phyloP scores from a whole-genome alignment of 2,113 vertebrate genomes.

The Scophthalmus maximus region DNA sequence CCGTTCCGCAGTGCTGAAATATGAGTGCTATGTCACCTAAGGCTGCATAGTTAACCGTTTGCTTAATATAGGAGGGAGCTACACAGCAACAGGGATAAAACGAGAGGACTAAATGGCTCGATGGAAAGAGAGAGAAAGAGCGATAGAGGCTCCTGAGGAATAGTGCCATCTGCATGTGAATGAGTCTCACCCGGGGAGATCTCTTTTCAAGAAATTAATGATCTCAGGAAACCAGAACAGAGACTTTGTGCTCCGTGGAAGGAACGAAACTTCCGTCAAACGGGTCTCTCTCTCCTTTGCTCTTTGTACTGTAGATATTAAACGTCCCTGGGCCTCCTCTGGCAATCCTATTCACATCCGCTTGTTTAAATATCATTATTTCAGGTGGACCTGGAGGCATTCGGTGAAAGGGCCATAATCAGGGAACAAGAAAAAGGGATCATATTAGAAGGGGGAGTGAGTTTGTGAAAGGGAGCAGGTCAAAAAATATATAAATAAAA shows the following conservation, averaged over 20 bases:
- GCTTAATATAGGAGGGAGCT: constrained; percentile 73
- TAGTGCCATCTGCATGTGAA: constrained; percentile 82
- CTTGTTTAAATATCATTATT: constrained; percentile 79
- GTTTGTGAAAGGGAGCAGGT: constrained; percentile 22
- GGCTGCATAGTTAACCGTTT: constrained; percentile 78
- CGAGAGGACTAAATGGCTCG: constrained; percentile 64
- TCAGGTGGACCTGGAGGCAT: constrained; percentile 52
- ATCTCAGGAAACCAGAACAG: constrained; percentile 80
- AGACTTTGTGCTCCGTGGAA: constrained; percentile 59
- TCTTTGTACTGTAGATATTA: constrained; percentile 81
- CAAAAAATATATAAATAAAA: constrained; percentile 33
- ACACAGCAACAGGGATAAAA: constrained; percentile 63
- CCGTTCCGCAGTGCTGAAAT: constrained; percentile 75
- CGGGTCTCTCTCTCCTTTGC: constrained; percentile 58
- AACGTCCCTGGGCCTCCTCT: constrained; percentile 69
- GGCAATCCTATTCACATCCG: constrained; percentile 56
- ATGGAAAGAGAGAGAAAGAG: constrained; percentile 69
- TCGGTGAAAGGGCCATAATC: constrained; percentile 74
- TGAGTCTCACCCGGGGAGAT: constrained; percentile 82
- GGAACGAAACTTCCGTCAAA: constrained; percentile 59
- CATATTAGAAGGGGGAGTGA: constrained; percentile 63
- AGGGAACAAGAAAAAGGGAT: constrained; percentile 69
- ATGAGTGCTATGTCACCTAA: constrained; percentile 83
- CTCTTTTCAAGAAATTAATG: constrained; percentile 85
- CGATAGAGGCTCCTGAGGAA: constrained; percentile 72